phyloP scores from a whole-genome alignment of 2,888 invertebrate species.

The Tyria jacobaeae region DNA sequence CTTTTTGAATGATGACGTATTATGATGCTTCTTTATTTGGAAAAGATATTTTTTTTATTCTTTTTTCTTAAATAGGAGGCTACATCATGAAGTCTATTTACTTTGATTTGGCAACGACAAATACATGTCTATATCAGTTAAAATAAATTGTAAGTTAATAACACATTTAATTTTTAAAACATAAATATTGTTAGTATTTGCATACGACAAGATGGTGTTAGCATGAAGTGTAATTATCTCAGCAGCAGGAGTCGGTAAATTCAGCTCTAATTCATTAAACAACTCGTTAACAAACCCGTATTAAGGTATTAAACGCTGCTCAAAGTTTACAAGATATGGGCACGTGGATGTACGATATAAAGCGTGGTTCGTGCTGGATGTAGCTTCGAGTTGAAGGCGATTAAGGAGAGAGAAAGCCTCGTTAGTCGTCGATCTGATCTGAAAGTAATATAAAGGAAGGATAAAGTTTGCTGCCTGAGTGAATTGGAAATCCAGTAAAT shows the following conservation, averaged over 20 bases:
- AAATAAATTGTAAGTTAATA: neutral
- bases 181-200: slow-evolving; percentile 25
- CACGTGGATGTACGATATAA: slow-evolving; percentile 36
- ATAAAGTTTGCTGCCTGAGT: neutral
- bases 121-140: too few relatives aligned
- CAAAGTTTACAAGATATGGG: slow-evolving; percentile 66
- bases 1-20: slow-evolving; percentile 33
- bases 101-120: too few relatives aligned
- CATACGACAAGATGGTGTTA: slow-evolving; percentile 32
- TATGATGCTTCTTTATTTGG: neutral
- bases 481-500: too few relatives aligned
- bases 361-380: slow-evolving; percentile 39
- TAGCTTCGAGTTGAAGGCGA: neutral
- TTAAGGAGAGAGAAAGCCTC: neutral
- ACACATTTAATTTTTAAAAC: neutral
- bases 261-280: slow-evolving; percentile 76
- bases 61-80: neutral
- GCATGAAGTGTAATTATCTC: slow-evolving; percentile 38
- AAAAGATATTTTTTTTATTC: neutral
- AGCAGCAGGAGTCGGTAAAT: slow-evolving; percentile 58
- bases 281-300: slow-evolving; percentile 72
- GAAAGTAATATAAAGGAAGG: neutral
- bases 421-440: neutral
- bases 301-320: slow-evolving; percentile 69
- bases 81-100: too few relatives aligned